Evolutionary conservation across 2,888 invertebrate genomes (phyloP).

Genomic region (Dioctria rufipes): DNA sequence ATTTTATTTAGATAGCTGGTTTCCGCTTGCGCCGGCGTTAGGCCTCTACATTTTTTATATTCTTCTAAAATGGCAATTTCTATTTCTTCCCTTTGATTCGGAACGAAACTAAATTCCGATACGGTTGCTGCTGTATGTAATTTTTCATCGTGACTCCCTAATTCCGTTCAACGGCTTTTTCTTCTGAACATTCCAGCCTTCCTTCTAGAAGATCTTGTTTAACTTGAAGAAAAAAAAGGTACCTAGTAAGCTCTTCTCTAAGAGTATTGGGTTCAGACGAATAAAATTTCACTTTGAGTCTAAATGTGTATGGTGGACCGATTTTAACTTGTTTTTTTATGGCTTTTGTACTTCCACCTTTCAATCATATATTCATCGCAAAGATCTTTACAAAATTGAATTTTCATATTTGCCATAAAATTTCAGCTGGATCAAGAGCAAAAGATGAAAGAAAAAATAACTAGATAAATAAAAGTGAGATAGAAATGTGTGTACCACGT

Average conservation of each 20-base stretch:
- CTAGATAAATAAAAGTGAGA: no score
- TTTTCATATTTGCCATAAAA: no score
- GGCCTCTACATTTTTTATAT: slow-evolving; percentile 87
- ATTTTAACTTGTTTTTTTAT: no score
- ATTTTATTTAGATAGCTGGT: slow-evolving; percentile 96
- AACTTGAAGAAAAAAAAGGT: slow-evolving; percentile 97
- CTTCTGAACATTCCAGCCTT: slow-evolving; percentile 89
- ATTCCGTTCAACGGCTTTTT: slow-evolving; percentile 92
- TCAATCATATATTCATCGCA: no score
- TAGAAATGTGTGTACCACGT: no score
- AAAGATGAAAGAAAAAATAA: no score
- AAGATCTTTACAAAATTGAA: no score
- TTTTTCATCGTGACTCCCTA: slow-evolving; percentile 95
- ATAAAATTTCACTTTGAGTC: slow-evolving; percentile 98
- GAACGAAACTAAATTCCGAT: slow-evolving; percentile 98
- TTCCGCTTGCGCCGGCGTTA: slow-evolving; percentile 96
- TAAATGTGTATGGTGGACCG: slow-evolving; percentile 97
- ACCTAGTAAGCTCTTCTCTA: slow-evolving; percentile 96
- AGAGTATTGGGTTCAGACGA: slow-evolving; percentile 98
- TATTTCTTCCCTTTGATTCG: slow-evolving; percentile 96
- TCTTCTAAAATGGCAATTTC: slow-evolving; percentile 95
- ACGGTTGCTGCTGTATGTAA: slow-evolving; percentile 96
- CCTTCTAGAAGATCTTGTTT: slow-evolving; percentile 96
- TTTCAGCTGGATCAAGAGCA: no score
- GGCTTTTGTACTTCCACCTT: no score